phyloP scores from a whole-genome alignment of 2,797 vertebrate genomes.

The Tenualosa ilisha region DNA sequence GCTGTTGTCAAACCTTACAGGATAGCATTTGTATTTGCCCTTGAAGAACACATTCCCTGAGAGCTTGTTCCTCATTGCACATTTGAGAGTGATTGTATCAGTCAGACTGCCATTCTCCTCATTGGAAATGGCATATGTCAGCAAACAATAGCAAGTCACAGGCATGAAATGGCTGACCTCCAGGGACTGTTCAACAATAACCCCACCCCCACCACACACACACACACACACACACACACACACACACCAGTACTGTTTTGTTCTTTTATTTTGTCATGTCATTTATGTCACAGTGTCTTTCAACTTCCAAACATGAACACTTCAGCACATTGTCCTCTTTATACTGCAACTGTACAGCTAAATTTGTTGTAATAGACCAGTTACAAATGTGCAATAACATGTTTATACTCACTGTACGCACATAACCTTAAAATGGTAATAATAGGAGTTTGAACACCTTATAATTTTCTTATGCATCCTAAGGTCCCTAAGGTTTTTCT shows the following conservation, averaged over 20 bases:
- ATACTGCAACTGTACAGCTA: background rate
- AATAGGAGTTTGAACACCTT: too few relatives aligned
- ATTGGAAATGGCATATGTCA: conserved; percentile 45
- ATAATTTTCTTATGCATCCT: too few relatives aligned
- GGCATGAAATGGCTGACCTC: conserved; percentile 31
- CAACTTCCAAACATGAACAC: background rate
- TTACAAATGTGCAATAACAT: background rate
- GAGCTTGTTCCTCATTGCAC: background rate
- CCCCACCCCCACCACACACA: background rate
- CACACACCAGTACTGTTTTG: background rate
- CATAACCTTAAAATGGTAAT: background rate
- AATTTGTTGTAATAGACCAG: background rate
- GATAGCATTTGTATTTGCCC: background rate
- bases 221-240: background rate
- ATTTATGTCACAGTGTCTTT: background rate
- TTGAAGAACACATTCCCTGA: background rate
- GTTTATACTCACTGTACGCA: background rate
- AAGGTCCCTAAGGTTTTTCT: too few relatives aligned
- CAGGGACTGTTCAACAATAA: conserved; percentile 2
- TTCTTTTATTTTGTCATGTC: background rate
- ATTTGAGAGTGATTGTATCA: conserved; percentile 38
- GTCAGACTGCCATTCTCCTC: conserved; percentile 31
- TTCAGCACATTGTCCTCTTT: background rate
- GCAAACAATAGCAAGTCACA: conserved; percentile 37
- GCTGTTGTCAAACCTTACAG: conserved; percentile 4